Base-by-base conservation (phyloP, 2,888 invertebrate genomes). In the Elmis aenea region DNA sequence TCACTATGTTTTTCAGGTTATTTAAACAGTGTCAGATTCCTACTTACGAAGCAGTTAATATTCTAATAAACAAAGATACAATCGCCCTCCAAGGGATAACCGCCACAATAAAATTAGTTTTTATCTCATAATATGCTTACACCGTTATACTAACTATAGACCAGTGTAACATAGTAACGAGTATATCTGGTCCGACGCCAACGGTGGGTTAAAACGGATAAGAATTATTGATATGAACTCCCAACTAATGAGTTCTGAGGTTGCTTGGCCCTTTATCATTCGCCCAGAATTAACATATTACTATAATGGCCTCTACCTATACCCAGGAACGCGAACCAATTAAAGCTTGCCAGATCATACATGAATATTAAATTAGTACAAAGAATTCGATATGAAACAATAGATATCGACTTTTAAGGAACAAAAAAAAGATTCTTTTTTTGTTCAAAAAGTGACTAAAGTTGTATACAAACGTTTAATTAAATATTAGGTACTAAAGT, bases 231-330 rank as follows among this genome's bases (percentile, higher is more conserved):
- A 46, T 46, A 46, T 37, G 36, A 37, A 37, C 34, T 26, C 28
- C 41, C 23, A 38, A 33, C 42, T 46, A 46, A 46, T 44, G 46
- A 46, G 46, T 46, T 46, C 34, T 39, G 32, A 37, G 38, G 44
- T 44, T 36, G 41, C 38, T 26, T 26, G 27, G 32, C 33, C 33
- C 29, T 37, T 38, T 36, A 38, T 38, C 39, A 36, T 32, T 29
- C 15, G 18, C 13, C 30, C 18, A 6, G 29, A 42, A 42, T 42
- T 42, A 42, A 42, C 42, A 42, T 42, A 42, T 42, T 29, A 5
- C 18, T 5, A 18, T 18, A 6, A 6, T 6, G 18, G 5, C 18
- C 5, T 6, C 8, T 18, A 18, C 18, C 5, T 18, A 6, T 18
- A 6, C 18, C 18, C 8, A 6, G 5, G 5, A 8, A 18, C 18